phyloP scores from a whole-genome alignment of 2,797 vertebrate genomes.

The Adrianichthys oophorus region DNA sequence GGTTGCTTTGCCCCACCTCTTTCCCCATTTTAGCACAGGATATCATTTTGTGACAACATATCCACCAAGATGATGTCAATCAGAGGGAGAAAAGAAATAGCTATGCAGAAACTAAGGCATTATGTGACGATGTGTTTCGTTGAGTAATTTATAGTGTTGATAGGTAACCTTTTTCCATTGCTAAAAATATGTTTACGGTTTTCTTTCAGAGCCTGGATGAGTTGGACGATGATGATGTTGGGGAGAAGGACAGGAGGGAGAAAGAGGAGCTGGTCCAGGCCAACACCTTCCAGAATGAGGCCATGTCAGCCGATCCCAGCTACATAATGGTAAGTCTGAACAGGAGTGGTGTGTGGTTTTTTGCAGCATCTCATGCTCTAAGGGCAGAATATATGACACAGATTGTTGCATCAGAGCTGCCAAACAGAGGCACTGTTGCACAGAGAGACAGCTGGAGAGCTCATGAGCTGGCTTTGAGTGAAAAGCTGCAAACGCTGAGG shows the following conservation, averaged over 20 bases:
- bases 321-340: slow-evolving; percentile 74
- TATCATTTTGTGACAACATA: too few relatives aligned
- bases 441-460: slow-evolving; percentile 37
- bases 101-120: too few relatives aligned
- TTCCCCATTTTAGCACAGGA: too few relatives aligned
- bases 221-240: slow-evolving; percentile 91
- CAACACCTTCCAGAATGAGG: slow-evolving; percentile 94
- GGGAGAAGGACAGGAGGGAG: slow-evolving; percentile 84
- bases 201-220: slow-evolving; percentile 90
- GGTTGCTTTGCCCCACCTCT: too few relatives aligned
- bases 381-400: slow-evolving; percentile 1
- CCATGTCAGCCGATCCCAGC: slow-evolving; percentile 78
- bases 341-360: not conserved
- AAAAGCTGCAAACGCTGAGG: slow-evolving; percentile 30
- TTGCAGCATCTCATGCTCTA: not conserved
- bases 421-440: slow-evolving; percentile 73
- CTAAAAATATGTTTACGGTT: not conserved
- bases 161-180: too few relatives aligned
- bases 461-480: slow-evolving; percentile 22
- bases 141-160: too few relatives aligned
- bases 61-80: too few relatives aligned
- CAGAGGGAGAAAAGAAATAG: too few relatives aligned
- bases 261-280: slow-evolving; percentile 90
- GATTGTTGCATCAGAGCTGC: slow-evolving; percentile 35
- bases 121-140: too few relatives aligned